phyloP scores from a whole-genome alignment of 2,797 vertebrate species.

The Natrix natrix region DNA sequence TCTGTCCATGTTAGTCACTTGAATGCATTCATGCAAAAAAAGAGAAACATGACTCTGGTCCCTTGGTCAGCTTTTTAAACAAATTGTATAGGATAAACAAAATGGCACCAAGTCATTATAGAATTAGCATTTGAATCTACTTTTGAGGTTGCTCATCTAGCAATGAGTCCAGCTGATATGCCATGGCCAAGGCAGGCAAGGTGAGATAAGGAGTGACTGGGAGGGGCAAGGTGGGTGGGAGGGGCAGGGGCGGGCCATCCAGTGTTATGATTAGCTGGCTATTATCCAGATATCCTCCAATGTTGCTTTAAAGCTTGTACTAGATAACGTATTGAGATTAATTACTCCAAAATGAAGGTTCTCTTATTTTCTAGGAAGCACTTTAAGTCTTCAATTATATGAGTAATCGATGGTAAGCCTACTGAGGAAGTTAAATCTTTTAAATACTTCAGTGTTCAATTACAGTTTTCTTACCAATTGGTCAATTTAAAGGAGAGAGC shows the following conservation, averaged over 20 bases:
- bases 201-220: too few species aligned
- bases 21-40: neutral
- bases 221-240: too few species aligned
- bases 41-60: neutral
- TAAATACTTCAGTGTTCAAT: neutral
- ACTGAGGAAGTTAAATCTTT: neutral
- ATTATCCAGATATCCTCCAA: neutral
- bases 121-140: neutral
- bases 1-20: constrained; percentile 1
- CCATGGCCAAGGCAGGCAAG: too few species aligned
- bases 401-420: neutral
- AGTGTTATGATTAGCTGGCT: too few species aligned
- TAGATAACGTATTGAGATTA: neutral
- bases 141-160: neutral
- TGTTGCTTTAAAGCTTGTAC: neutral
- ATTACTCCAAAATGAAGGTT: neutral
- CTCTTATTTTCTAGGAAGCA: neutral
- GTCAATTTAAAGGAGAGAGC: neutral
- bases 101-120: neutral
- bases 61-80: neutral
- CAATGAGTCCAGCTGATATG: too few species aligned
- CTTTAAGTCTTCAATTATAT: neutral
- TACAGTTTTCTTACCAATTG: neutral
- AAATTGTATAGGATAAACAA: neutral
- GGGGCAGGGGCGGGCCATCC: too few species aligned